Conservation (phyloP, 2,888 invertebrate species). For the Linyphia triangularis region DNA sequence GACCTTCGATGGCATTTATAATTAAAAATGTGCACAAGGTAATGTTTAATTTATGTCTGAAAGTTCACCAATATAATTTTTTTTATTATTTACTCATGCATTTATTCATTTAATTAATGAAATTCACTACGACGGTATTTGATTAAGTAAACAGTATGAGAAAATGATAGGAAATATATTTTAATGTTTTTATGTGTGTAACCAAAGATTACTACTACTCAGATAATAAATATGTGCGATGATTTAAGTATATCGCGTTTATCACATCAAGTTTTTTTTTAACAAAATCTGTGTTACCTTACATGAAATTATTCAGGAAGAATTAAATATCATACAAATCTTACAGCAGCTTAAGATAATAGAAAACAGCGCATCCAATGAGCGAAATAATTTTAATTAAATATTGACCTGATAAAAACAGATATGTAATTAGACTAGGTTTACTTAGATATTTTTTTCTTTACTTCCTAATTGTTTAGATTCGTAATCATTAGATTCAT, state of each 20-base stretch:
- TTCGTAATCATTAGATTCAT: too few relatives aligned
- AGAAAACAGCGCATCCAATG: too few relatives aligned
- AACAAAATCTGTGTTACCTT: neutral
- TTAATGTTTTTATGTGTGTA: neutral
- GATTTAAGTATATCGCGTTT: neutral
- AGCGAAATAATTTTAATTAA: too few relatives aligned
- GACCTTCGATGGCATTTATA: neutral
- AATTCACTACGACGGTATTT: neutral
- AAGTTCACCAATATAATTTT: neutral
- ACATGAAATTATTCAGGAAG: neutral
- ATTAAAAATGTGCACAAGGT: neutral
- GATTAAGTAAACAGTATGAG: neutral
- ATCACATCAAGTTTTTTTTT: neutral
- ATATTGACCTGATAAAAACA: too few relatives aligned
- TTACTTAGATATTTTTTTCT: too few relatives aligned
- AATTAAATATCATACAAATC: too few relatives aligned
- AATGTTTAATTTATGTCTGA: neutral
- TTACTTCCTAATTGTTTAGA: too few relatives aligned
- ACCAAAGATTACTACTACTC: too few relatives aligned
- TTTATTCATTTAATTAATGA: conserved; percentile 31
- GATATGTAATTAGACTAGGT: too few relatives aligned
- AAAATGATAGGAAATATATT: neutral
- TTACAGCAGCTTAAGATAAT: too few relatives aligned
- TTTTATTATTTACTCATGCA: conserved; percentile 19
- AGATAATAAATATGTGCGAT: neutral